phyloP scores from a whole-genome alignment of 1,140 invertebrate genomes.

The Ptiloglossa arizonensis region DNA sequence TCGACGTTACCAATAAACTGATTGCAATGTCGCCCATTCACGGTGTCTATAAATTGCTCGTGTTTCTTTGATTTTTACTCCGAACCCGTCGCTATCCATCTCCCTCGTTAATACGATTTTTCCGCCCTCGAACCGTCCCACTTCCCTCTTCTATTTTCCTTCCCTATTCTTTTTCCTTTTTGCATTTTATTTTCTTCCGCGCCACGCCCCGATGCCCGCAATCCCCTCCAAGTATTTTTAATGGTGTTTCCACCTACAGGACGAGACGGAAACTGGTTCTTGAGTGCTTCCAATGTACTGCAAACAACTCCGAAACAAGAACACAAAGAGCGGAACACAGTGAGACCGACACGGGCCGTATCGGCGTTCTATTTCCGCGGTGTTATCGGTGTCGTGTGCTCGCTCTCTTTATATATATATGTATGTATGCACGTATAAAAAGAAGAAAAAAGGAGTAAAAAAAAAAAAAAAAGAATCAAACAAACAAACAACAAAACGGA shows the following conservation, averaged over 20 bases:
- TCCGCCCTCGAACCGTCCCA: background rate
- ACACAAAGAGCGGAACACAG: background rate
- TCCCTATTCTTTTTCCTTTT: background rate
- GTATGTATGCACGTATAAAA: background rate
- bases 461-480: background rate
- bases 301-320: slow-evolving; percentile 20
- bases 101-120: slow-evolving; percentile 44
- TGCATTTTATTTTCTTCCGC: slow-evolving; percentile 18
- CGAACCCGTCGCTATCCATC: slow-evolving; percentile 12
- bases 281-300: background rate
- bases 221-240: slow-evolving; percentile 34
- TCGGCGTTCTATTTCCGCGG: background rate
- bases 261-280: slow-evolving; percentile 21
- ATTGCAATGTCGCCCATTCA: slow-evolving; percentile 18
- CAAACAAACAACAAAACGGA: no score
- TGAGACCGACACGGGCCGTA: background rate
- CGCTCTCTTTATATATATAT: background rate
- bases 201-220: slow-evolving; percentile 9
- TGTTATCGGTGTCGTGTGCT: slow-evolving; percentile 6
- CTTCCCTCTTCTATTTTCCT: background rate
- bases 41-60: slow-evolving; percentile 21
- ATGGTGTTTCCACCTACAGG: slow-evolving; percentile 35
- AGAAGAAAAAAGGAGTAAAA: background rate
- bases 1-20: slow-evolving; percentile 13
- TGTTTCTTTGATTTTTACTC: slow-evolving; percentile 26